Conservation (phyloP, 1,140 invertebrate genomes). For the Drosophila dunni region DNA sequence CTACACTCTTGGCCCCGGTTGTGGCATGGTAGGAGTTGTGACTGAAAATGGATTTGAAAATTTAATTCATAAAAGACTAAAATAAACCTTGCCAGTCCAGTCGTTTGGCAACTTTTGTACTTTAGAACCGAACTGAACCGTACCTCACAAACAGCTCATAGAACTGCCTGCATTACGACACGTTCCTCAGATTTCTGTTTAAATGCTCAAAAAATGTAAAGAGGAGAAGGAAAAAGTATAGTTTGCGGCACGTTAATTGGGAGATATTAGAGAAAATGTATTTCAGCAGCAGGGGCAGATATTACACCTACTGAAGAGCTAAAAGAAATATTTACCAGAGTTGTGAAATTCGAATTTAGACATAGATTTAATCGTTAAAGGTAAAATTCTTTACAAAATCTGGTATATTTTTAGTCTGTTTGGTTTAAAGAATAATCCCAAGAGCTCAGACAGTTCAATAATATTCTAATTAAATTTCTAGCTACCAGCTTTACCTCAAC, state of each 20-base stretch:
- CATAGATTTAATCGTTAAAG: too few species aligned
- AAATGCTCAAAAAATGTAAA: constrained; percentile 34
- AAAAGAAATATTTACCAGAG: too few species aligned
- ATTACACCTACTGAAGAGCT: too few species aligned
- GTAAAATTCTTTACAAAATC: too few species aligned
- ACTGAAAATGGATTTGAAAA: constrained; percentile 48
- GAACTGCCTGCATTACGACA: constrained; percentile 64
- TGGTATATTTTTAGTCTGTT: too few species aligned
- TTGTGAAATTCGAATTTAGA: too few species aligned
- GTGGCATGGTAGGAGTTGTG: constrained; percentile 54
- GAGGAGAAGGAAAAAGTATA: too few species aligned
- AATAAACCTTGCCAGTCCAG: constrained; percentile 42
- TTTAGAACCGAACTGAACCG: constrained; percentile 27
- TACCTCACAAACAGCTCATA: constrained; percentile 26
- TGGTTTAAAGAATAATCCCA: too few species aligned
- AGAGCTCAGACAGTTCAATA: too few species aligned
- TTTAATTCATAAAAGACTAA: constrained; percentile 74
- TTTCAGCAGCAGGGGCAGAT: constrained; percentile 6
- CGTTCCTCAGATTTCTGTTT: constrained; percentile 54
- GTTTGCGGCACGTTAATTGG: constrained; percentile 57
- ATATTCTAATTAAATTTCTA: too few species aligned
- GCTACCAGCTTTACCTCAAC: too few species aligned
- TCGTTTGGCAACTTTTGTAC: constrained; percentile 67
- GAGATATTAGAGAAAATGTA: constrained; percentile 53
- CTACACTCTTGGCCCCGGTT: not conserved